These are phyloP conservation scores for Leptinotarsa rubiginosa DNA, from an alignment of 2,888 invertebrate genomes.

Conservation along the genomic window DNA sequence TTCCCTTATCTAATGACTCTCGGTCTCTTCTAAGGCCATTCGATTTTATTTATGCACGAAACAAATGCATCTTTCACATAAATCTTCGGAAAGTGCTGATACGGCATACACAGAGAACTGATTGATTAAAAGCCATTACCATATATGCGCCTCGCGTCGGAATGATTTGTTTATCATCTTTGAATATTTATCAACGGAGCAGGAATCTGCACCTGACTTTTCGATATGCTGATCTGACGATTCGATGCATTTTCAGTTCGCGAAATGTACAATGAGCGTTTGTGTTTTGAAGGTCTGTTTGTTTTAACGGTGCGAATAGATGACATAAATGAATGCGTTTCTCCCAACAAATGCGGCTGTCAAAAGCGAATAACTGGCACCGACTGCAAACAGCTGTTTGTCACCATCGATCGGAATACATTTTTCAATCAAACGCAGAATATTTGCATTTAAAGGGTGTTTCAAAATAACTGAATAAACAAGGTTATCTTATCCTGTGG, in stretches of 20 bases:
- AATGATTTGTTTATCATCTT: slow-evolving; percentile 25
- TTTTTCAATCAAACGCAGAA: no score
- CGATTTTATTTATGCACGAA: slow-evolving; percentile 11
- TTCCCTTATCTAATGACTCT: slow-evolving; percentile 3
- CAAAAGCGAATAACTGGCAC: neutral
- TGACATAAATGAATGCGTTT: neutral
- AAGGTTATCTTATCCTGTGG: no score
- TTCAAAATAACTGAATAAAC: no score
- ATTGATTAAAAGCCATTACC: slow-evolving; percentile 25
- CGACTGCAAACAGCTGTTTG: neutral
- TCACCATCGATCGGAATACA: neutral
- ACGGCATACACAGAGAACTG: slow-evolving; percentile 29
- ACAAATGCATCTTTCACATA: slow-evolving; percentile 30
- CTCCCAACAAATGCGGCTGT: slow-evolving; percentile 11
- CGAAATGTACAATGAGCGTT: slow-evolving; percentile 10
- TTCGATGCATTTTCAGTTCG: slow-evolving; percentile 15
- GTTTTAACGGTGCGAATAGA: neutral
- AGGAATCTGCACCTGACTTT: slow-evolving; percentile 25
- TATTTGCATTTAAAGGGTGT: no score
- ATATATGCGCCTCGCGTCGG: slow-evolving; percentile 23
- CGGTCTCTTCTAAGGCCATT: slow-evolving; percentile 9
- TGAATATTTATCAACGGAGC: slow-evolving; percentile 19
- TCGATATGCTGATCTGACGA: slow-evolving; percentile 16
- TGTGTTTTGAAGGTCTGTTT: slow-evolving; percentile 21
- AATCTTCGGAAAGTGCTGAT: slow-evolving; percentile 37